Evolutionary conservation across 2,797 vertebrate genomes (phyloP), one percentile per base, ranked within the genome.

Genomic region (Odontamblyopus lacepedii): DNA sequence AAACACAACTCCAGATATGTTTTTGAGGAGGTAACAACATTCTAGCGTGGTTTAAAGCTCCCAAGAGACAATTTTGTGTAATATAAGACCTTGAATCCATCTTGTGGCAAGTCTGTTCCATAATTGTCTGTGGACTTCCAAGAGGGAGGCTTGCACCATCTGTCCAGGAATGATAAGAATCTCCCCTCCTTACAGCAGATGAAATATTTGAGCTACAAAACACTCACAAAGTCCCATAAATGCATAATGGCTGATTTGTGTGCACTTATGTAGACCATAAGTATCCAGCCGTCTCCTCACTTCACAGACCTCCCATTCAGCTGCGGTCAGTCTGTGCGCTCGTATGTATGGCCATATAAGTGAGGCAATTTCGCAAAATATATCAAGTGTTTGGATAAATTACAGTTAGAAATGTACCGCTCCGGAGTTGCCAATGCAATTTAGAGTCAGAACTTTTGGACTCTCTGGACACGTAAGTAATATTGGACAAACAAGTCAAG

Each of bases 161-260:
- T 30, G 68, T 73, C 60, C 62, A 35, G 73, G 57, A 81, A 79
- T 76, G 48, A 67, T 41, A 67, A 73, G 71, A 81, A 79, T 77
- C 81, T 19, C 19, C 73, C 27, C 63, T 78, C 26, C 57, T 50
- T 32, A 1, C 0, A 70, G 56, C 19, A 13, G 57, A 62, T 73
- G 26, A 76, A 83, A 78, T 71, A 68, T 81, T 70, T 67, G 53
- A n/a, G 41, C 63, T 63, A 23, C 51, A 67, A 62, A 29, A 16
- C 51, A 41, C 61, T 30, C 65, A 38, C 48, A 19, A 41, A 63
- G 7, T 6, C 15, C 27, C 51, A 59, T 15, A 63, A 69, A 75
- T 13, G 18, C 56, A 72, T 69, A 63, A 62, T 51, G 65, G 48
- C 27, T 15, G 57, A 76, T 53, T 0, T 2, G 6, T 53, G 56